Base-by-base conservation (phyloP, 2,797 vertebrate species). In the Morelia viridis region DNA sequence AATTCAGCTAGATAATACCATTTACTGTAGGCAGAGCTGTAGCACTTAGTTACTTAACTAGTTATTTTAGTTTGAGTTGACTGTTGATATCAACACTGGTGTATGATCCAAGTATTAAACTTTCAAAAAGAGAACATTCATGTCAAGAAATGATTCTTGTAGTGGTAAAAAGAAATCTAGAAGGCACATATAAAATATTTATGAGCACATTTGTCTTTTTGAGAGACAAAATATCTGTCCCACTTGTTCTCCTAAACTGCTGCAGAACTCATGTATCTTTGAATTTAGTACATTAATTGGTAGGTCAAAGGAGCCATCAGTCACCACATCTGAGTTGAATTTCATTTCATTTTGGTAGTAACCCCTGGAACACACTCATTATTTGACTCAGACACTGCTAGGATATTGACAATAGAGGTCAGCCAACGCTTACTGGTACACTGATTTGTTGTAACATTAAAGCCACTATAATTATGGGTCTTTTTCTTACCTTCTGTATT, bases 401-500 rank as follows among this genome's bases (percentile, higher is more conserved):
- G 92, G 86, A 57, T 94, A 60, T 94, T 93, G 26, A 92, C 91
- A 95, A 2, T 93, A 91, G 90, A 68, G 96, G 93, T 95, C 93
- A 94, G 71, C 93, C 93, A 94, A 24, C 24, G 92, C 95, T 94
- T 68, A 92, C 89, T 88, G 93, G 85, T 95, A 86, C 91, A 94
- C 96, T 96, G 96, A 95, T 91, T 96, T 96, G 94, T 94, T 94
- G 64, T 94, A 96, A 94, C 91, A 96, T 95, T 96, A 95, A 96
- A 95, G 76, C 86, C 91, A 90, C 91, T 84, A 91, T 97, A 97
- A 97, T 98, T 97, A 96, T 96, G 95, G 97, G 97, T 98, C 95
- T 97, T 98, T 98, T 97, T 92, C 41, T 90, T 88, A 93, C 91
- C 96, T 97, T 97, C 94, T 95, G 95, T 95, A 92, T 88, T 97